Base-by-base conservation (phyloP, 2,888 invertebrate genomes). In the Rhingia campestris region DNA sequence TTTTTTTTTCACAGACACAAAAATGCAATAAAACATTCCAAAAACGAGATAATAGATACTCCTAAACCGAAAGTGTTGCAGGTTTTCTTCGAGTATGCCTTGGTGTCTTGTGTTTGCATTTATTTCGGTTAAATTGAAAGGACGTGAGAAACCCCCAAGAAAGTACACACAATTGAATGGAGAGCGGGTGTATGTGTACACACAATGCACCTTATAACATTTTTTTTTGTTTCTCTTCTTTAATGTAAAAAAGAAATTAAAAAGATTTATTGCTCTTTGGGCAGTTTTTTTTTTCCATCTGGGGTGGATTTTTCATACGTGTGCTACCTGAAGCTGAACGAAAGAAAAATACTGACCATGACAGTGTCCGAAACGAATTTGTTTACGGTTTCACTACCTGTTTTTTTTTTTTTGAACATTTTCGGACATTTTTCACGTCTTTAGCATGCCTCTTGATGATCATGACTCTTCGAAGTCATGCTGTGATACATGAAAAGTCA, bases 291-390 rank as follows among this genome's bases (percentile, higher is more conserved):
- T 59, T 33, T 49, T 59, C 10, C 12, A 47, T 7, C 37, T 61
- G 54, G 61, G 59, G 72, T 81, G 66, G 72, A 39, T 72, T 76
- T 76, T 81, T 47, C 72, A 72, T 75, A 75, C 75, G 47, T 61
- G 70, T 84, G 79, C 70, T 84, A 84, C 84, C 84, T 80, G 84
- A 70, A 80, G 84, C 84, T 41, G 79, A 84, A 84, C 84, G 84
- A 54, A 74, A 49, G 63, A 22, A 22, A 22, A 22, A 22, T 22
- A 80, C 74, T 79, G 82, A 84, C 82, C 79, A 66, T 84, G 79
- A 70, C 74, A 84, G 74, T 22, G 22, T 49, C 70, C 49, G 64
- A 79, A 70, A 69, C 80, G 73, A 69, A 67, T 77, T 77, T 73
- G 22, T 22, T 51, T 66, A 32, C 45, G 59, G 22, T 76, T 61